Evolutionary conservation across 2,888 invertebrate species (phyloP).

Genomic region (Megaustenia siamemsis): DNA sequence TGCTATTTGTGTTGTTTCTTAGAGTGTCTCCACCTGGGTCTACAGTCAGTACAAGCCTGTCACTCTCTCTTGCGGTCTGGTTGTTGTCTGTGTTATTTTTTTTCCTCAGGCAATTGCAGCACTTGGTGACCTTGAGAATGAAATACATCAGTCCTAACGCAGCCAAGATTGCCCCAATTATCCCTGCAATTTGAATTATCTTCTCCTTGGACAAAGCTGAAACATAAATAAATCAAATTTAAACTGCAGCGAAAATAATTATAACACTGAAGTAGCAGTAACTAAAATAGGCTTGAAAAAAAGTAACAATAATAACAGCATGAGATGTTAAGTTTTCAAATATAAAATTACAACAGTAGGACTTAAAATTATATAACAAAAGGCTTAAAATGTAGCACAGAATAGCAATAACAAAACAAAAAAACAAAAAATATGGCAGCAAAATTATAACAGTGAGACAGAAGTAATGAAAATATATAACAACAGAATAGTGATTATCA

Average conservation of each 20-base stretch:
- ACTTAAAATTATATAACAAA: too few species aligned
- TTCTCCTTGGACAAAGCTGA: conserved; percentile 43
- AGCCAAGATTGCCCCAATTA: conserved; percentile 30
- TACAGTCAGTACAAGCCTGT: background rate
- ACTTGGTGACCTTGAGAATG: conserved; percentile 17
- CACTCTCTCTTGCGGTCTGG: background rate
- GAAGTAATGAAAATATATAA: too few species aligned
- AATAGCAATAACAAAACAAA: too few species aligned
- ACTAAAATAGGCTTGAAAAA: too few species aligned
- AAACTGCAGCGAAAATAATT: background rate
- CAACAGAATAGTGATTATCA: too few species aligned
- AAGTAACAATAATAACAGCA: too few species aligned
- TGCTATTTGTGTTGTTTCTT: background rate
- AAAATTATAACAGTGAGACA: too few species aligned
- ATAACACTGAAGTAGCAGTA: background rate
- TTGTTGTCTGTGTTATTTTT: background rate
- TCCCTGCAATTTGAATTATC: conserved; percentile 42
- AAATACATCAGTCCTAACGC: conserved; percentile 24
- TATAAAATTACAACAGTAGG: too few species aligned
- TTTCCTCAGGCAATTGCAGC: conserved; percentile 31
- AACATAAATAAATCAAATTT: background rate
- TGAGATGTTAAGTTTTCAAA: too few species aligned
- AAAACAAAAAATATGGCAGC: too few species aligned
- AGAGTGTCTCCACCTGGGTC: background rate
- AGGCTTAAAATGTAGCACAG: too few species aligned